phyloP scores from a whole-genome alignment of 30 jellyfish, hydroid and myxozoan species.

The Hydractinia echinata region DNA sequence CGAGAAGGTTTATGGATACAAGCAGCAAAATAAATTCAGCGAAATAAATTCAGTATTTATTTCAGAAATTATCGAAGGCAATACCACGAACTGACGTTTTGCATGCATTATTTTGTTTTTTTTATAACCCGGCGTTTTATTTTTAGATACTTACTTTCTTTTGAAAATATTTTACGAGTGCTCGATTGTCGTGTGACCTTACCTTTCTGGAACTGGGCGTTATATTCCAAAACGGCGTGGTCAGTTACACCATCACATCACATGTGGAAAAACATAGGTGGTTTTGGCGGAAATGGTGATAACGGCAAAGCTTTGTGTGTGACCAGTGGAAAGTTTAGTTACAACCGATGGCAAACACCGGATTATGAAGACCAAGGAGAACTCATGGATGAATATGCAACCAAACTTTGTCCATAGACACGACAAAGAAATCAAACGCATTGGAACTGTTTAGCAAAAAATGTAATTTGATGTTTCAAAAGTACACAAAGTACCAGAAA shows the following conservation, averaged over 20 bases:
- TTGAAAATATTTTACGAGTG: slow-evolving; percentile 46
- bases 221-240: slow-evolving; percentile 30
- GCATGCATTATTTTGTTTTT: no score
- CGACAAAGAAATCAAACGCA: no score
- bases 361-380: background rate
- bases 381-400: no score
- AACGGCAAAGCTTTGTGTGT: slow-evolving; percentile 12
- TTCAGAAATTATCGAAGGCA: no score
- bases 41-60: no score
- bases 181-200: slow-evolving; percentile 46
- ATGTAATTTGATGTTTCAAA: no score
- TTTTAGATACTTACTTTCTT: background rate
- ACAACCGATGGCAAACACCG: slow-evolving; percentile 10
- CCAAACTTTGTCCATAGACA: no score
- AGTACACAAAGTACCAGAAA: background rate
- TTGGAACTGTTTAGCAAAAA: no score
- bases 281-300: slow-evolving; percentile 54
- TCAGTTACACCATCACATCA: slow-evolving; percentile 22
- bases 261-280: slow-evolving; percentile 26
- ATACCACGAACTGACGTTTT: no score
- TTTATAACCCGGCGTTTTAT: background rate
- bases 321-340: slow-evolving; percentile 14
- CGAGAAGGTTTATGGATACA: no score
- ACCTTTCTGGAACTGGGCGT: slow-evolving; percentile 59
- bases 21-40: no score